A percentile compares a stretch with the other conserved stretches of the same genome.
These are phyloP conservation scores for Oasisia sp. DNA, from an alignment of 2,888 invertebrate species.

Conservation along the genomic window DNA sequence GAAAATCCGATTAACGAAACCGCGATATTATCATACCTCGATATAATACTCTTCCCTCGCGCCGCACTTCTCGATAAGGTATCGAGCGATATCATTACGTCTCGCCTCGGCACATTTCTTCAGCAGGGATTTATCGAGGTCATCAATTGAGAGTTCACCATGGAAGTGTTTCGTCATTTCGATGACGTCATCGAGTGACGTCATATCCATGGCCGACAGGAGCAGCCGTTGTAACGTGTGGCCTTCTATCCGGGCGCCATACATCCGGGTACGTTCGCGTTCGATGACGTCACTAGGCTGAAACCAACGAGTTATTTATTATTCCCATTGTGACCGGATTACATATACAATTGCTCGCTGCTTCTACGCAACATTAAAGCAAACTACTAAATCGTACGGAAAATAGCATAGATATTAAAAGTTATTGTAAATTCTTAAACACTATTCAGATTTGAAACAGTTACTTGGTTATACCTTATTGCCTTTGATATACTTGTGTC, in stretches of 20 bases:
- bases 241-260: conserved; percentile 29
- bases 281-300: conserved; percentile 34
- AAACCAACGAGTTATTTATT: neutral
- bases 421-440: no score
- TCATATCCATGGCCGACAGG: neutral
- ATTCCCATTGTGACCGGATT: neutral
- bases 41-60: neutral
- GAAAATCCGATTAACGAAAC: no score
- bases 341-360: no score
- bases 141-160: neutral
- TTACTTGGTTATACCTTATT: no score
- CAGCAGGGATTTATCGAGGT: conserved; percentile 24
- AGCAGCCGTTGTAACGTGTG: conserved; percentile 26
- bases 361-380: no score
- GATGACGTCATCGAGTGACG: conserved; percentile 9
- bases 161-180: neutral
- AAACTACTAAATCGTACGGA: no score
- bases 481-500: neutral
- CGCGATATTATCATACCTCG: neutral
- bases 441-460: no score
- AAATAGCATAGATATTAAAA: no score
- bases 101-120: conserved; percentile 22
- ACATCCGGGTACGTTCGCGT: conserved; percentile 26
- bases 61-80: conserved; percentile 32
- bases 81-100: conserved; percentile 21